Evolutionary conservation across 2,797 vertebrate species (phyloP).

Genomic region (Tokudaia muenninki): DNA sequence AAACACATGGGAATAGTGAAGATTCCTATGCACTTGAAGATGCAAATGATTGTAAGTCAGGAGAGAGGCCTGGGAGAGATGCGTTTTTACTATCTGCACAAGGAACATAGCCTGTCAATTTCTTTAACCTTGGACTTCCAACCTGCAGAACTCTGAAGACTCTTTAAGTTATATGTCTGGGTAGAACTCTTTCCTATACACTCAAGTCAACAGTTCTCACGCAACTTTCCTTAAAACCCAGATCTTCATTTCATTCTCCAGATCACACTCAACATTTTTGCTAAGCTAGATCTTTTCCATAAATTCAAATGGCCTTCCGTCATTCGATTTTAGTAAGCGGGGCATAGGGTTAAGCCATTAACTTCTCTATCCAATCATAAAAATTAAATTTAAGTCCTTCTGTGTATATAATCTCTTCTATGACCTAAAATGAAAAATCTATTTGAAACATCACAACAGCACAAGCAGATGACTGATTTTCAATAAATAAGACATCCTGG

Average conservation of each 20-base stretch:
- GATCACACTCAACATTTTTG: conserved; percentile 48
- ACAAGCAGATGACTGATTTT: conserved; percentile 60
- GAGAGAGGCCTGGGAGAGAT: background rate
- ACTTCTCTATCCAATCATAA: conserved; percentile 77
- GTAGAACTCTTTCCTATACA: background rate
- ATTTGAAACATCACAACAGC: conserved; percentile 65
- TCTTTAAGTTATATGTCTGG: background rate
- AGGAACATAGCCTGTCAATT: accelerated
- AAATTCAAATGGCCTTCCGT: conserved; percentile 66
- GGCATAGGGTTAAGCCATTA: conserved; percentile 65
- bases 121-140: background rate
- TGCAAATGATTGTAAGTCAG: too few relatives aligned
- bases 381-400: conserved; percentile 74
- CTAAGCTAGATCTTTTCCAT: conserved; percentile 65
- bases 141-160: background rate
- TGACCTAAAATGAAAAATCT: conserved; percentile 76
- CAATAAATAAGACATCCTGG: conserved; percentile 78
- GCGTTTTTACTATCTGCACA: background rate
- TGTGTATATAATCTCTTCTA: conserved; percentile 52
- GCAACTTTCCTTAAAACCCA: conserved; percentile 8
- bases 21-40: background rate
- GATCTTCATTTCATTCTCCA: conserved; percentile 28
- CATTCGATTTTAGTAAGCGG: conserved; percentile 77
- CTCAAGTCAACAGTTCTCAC: conserved; percentile 44
- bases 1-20: background rate